Percentiles rank a stretch among this genome's conserved stretches.
phyloP scores from a whole-genome alignment of 2,113 vertebrate species.

The Dinomys branickii region DNA sequence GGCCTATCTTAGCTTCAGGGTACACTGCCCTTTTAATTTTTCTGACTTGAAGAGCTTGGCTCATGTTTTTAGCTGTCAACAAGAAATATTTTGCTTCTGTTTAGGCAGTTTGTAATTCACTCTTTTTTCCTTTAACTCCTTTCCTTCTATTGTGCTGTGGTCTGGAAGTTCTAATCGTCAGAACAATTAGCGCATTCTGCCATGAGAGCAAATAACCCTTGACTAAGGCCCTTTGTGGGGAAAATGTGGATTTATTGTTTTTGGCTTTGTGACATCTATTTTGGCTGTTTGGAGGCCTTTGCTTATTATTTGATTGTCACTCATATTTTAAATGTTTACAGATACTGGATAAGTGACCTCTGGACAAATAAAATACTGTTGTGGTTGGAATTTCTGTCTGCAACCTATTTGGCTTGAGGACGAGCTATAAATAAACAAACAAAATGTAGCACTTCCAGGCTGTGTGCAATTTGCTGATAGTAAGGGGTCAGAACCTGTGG shows the following conservation, averaged over 20 bases:
- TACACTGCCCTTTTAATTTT: neutral
- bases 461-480: constrained; percentile 19
- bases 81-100: constrained; percentile 30
- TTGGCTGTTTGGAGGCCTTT: neutral
- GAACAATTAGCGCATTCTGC: neutral
- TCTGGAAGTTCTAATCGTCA: constrained; percentile 39
- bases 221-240: neutral
- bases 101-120: neutral
- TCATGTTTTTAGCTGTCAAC: constrained; percentile 24
- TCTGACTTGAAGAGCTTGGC: neutral
- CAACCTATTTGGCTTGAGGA: constrained; percentile 27
- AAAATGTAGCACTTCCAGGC: constrained; percentile 40
- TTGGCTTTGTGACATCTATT: constrained; percentile 30
- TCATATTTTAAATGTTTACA: constrained; percentile 42
- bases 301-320: neutral
- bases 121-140: neutral
- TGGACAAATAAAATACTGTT: neutral
- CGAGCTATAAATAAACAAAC: constrained; percentile 8
- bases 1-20: neutral
- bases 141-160: neutral
- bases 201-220: neutral
- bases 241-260: neutral
- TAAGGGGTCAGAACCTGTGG: neutral
- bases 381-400: constrained; percentile 24
- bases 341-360: neutral